phyloP scores from a whole-genome alignment of 2,113 vertebrate species.

The Pipra filicauda region DNA sequence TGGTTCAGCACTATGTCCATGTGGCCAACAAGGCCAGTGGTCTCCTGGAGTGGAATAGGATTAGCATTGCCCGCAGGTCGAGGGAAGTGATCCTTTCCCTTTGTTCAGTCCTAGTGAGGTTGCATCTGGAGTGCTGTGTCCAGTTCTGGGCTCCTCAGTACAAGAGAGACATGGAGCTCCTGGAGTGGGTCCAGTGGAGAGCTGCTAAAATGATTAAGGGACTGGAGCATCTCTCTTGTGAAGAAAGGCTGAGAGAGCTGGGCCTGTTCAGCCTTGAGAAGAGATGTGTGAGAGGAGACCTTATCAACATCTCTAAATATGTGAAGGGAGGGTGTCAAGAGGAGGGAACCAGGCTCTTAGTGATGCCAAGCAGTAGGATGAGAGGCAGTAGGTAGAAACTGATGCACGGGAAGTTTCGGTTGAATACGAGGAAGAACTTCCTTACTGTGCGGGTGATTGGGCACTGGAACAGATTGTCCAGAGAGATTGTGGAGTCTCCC shows the following conservation, averaged over 20 bases:
- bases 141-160: neutral
- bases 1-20: neutral
- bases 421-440: neutral
- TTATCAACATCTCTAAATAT: neutral
- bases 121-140: neutral
- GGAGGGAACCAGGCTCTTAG: neutral
- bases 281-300: fast-evolving
- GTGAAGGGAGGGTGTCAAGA: too few relatives aligned
- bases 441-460: neutral
- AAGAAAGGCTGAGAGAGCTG: neutral
- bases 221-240: too few relatives aligned
- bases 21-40: neutral
- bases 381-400: neutral
- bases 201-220: neutral
- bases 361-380: fast-evolving
- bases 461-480: neutral
- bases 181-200: fast-evolving
- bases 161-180: neutral
- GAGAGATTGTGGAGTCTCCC: neutral
- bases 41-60: fast-evolving
- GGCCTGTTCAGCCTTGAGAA: neutral
- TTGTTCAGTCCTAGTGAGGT: too few relatives aligned
- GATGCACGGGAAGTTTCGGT: too few relatives aligned
- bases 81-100: neutral
- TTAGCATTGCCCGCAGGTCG: fast-evolving